Evolutionary conservation across 2,113 vertebrate genomes (phyloP), one percentile per base, ranked within the genome.

Genomic region (Pelodiscus sinensis): DNA sequence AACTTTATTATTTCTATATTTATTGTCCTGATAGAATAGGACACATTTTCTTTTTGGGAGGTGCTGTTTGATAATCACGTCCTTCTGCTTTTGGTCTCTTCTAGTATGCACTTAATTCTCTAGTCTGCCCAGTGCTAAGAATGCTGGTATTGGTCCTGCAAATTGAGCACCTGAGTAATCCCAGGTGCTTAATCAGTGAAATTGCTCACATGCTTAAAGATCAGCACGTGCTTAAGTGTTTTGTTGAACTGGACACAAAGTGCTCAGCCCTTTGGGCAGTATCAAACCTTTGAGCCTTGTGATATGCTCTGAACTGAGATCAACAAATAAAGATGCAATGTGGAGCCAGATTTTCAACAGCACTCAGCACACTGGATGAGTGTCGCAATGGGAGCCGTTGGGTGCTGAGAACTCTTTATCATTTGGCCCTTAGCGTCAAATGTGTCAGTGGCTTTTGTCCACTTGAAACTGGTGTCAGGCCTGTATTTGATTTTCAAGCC

Each of bases 401-500:
- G 31, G 29, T 55, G 22, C 29, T 83, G 29, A 54, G 50, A 51
- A 15, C 50, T 50, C 73, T 50, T 77, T 38, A 50, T 44, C 25
- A 77, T 8, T 22, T 77, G 38, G 11, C 73, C 4, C 19, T 54
- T 71, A 71, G 31, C 55, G 14, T 51, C 21, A 84, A 84, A 71
- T 52, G 29, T n/a, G 24, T 15, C n/a, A 24, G 21, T 65, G 15
- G 10, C 35, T 84, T 38, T 56, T 55, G 38, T 55, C 52, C 62
- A 25, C 62, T 55, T 16, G 51, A 10, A 84, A 54, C 13, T 77
- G 65, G 65, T 8, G 8, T 21, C 31, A 71, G n/a, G 21, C n/a
- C 65, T 71, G 22, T 21, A 50, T 77, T 35, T 50, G 50, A 27
- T 91, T 92, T 93, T 88, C 93, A 94, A 87, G 73, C 93, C 65